These are phyloP conservation scores for Capreolus pygargus DNA, from an alignment of 2,113 vertebrate genomes.

Conservation along the genomic window DNA sequence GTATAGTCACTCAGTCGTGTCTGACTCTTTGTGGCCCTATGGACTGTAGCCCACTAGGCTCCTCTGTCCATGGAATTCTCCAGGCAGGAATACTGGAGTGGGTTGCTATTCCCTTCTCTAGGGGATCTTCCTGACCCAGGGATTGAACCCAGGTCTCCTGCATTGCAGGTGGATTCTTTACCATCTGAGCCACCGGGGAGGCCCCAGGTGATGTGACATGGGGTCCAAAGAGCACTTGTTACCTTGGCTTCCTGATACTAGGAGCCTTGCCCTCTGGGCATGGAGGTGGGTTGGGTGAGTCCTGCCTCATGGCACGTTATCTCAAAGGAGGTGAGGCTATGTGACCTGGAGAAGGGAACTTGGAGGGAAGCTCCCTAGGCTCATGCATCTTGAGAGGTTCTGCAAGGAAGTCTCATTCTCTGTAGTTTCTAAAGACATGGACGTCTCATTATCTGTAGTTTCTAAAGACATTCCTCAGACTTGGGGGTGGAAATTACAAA, in stretches of 20 bases:
- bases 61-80: neutral
- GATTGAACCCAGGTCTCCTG: neutral
- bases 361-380: neutral
- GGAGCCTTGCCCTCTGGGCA: neutral
- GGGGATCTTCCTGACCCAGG: neutral
- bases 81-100: neutral
- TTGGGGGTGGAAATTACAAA: neutral
- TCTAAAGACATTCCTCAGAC: neutral
- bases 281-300: neutral
- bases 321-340: neutral
- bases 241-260: neutral
- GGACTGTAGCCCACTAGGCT: neutral
- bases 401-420: too few relatives aligned
- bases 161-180: neutral
- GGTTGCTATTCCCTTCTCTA: neutral
- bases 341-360: neutral
- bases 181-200: neutral
- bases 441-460: slow-evolving; percentile 22
- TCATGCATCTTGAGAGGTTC: neutral
- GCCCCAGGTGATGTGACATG: neutral
- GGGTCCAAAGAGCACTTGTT: neutral
- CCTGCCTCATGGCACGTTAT: neutral
- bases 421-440: too few relatives aligned
- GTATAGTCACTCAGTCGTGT: neutral
- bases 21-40: neutral